Percentiles rank a stretch among this genome's conserved stretches.
phyloP scores from a whole-genome alignment of 1,140 invertebrate species.

The Tetranychus urticae region DNA sequence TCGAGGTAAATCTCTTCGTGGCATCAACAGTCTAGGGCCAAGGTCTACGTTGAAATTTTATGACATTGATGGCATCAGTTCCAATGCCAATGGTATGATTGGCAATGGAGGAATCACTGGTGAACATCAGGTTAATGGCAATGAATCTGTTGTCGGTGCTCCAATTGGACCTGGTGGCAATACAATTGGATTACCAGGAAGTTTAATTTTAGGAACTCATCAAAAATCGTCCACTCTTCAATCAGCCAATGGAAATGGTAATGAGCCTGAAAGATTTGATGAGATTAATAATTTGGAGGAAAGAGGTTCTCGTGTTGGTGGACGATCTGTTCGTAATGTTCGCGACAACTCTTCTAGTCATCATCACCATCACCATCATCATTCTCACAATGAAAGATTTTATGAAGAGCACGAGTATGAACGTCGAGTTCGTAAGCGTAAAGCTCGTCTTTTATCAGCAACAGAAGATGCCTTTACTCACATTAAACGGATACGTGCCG shows the following conservation, averaged over 20 bases:
- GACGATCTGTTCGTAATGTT: not conserved
- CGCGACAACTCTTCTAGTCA: conserved; percentile 19
- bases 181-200: not conserved
- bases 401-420: conserved; percentile 96
- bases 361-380: conserved; percentile 24
- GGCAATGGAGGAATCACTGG: not conserved
- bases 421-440: conserved; percentile 62
- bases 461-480: conserved; percentile 93
- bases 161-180: conserved; percentile 1
- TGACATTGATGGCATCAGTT: conserved; percentile 53
- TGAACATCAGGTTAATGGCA: not conserved
- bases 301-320: conserved; percentile 2
- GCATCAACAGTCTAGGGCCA: not conserved
- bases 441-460: conserved; percentile 63
- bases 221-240: too few species aligned
- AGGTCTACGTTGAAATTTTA: conserved; percentile 70
- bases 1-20: not conserved
- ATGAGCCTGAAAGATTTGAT: not conserved
- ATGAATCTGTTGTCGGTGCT: not conserved
- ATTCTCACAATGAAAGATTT: conserved; percentile 79
- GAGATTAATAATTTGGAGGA: conserved; percentile 2
- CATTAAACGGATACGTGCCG: conserved; percentile 37
- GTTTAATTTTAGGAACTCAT: not conserved
- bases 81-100: conserved; percentile 3
- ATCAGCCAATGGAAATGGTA: not conserved